Percentiles rank a stretch among this genome's conserved stretches.
These are phyloP conservation scores for Leiothrix lutea DNA, from an alignment of 2,113 vertebrate genomes.

Conservation along the genomic window DNA sequence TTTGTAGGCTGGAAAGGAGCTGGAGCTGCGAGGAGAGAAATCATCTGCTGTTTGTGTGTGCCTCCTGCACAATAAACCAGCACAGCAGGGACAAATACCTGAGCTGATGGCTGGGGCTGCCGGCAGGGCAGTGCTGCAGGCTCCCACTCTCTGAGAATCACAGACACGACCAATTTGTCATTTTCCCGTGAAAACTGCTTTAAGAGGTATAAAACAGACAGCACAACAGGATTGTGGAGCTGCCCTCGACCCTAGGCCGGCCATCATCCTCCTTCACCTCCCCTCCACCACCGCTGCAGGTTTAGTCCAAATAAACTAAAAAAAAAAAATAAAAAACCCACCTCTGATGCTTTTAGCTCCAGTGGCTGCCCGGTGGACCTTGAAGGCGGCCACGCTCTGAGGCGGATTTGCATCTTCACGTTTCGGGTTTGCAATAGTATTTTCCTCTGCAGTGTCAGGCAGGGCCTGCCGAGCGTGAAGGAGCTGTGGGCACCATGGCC, in stretches of 20 bases:
- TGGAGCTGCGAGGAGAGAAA: background rate
- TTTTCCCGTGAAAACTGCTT: background rate
- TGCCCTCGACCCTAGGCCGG: rapidly evolving
- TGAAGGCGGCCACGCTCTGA: background rate
- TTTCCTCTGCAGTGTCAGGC: background rate
- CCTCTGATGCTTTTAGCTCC: background rate
- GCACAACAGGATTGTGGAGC: background rate
- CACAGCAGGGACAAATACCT: background rate
- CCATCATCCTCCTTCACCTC: background rate
- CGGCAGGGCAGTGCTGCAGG: too few species aligned
- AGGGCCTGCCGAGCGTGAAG: background rate
- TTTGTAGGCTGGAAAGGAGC: conserved; percentile 31
- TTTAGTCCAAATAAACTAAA: background rate
- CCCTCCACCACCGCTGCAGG: background rate
- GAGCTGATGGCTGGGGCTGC: background rate
- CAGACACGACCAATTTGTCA: rapidly evolving
- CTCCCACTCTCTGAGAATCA: too few species aligned
- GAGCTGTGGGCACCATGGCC: background rate
- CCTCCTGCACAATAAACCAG: background rate
- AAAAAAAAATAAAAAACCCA: background rate
- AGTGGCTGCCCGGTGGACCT: background rate
- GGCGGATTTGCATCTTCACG: background rate
- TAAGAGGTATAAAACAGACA: background rate
- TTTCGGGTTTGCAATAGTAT: background rate
- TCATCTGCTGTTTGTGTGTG: background rate